Evolutionary conservation across 2,113 vertebrate genomes (phyloP).

Genomic region (Sinocyclocheilus grahami): DNA sequence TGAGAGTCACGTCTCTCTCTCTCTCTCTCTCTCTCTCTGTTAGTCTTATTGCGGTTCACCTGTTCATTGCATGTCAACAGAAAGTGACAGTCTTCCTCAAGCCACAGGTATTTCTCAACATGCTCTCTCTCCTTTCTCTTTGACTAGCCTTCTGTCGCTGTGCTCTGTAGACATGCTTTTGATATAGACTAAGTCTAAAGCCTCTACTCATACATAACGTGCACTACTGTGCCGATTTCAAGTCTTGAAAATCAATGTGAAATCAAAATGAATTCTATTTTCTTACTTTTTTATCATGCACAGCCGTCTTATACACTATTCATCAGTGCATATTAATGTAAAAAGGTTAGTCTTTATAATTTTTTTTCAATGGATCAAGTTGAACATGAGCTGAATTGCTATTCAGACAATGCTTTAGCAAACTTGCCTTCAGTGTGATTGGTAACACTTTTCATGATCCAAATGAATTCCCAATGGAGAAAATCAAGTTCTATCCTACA

Average conservation of each 20-base stretch:
- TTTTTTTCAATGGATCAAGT: background rate
- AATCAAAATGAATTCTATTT: background rate
- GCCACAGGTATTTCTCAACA: constrained; percentile 46
- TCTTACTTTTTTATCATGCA: background rate
- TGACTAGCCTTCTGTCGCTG: background rate
- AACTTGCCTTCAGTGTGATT: background rate
- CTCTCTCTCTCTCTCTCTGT: constrained; percentile 62
- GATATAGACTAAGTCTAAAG: background rate
- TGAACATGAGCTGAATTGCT: background rate
- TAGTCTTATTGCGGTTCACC: constrained; percentile 65
- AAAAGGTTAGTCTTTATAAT: background rate
- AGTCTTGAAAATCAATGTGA: background rate
- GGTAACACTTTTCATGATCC: background rate
- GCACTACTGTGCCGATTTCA: background rate
- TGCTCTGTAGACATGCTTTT: constrained; percentile 16
- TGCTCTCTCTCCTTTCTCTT: constrained; percentile 31
- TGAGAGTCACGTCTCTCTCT: constrained; percentile 51
- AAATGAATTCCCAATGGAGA: background rate
- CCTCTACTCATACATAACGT: background rate
- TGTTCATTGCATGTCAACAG: constrained; percentile 60
- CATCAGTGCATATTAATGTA: background rate
- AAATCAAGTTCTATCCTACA: background rate
- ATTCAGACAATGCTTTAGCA: background rate
- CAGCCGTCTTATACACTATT: background rate
- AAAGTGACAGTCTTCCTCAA: constrained; percentile 67